phyloP scores from a whole-genome alignment of 1,140 invertebrate species.

The Lutraria rhynchaena region DNA sequence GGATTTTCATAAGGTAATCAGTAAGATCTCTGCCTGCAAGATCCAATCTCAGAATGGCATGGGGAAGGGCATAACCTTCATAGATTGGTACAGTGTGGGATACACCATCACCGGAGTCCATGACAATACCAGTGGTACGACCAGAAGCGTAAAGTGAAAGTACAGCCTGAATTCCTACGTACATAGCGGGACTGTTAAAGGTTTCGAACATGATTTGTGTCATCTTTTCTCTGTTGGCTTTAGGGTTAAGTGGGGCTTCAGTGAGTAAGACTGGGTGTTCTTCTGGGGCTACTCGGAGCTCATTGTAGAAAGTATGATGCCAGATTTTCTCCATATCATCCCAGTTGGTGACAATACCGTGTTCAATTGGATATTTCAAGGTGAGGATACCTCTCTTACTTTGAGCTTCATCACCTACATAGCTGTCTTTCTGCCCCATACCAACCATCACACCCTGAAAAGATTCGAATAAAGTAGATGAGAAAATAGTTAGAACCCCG shows the following conservation, averaged over 20 bases:
- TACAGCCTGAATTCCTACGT: constrained; percentile 93
- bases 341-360: constrained; percentile 98
- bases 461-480: no score
- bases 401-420: constrained; percentile 98
- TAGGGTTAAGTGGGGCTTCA: constrained; percentile 78
- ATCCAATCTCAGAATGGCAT: constrained; percentile 91
- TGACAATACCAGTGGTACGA: constrained; percentile 95
- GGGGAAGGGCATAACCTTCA: constrained; percentile 91
- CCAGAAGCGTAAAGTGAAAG: constrained; percentile 93
- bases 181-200: constrained; percentile 96
- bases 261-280: constrained; percentile 78
- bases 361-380: constrained; percentile 97
- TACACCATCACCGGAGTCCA: constrained; percentile 94
- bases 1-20: constrained; percentile 86
- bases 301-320: constrained; percentile 94
- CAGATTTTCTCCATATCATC: constrained; percentile 88
- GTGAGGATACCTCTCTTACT: constrained; percentile 89
- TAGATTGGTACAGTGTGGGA: constrained; percentile 95
- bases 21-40: constrained; percentile 95
- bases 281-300: constrained; percentile 85
- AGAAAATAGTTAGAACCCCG: no score
- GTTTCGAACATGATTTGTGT: constrained; percentile 84
- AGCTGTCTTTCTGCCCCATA: constrained; percentile 98
- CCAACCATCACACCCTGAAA: constrained; percentile 94
- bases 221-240: constrained; percentile 90